Percentiles rank a stretch among this genome's conserved stretches.
phyloP scores from a whole-genome alignment of 30 jellyfish, hydroid and myxozoan genomes.

The Hydractinia symbiolongicarpus region DNA sequence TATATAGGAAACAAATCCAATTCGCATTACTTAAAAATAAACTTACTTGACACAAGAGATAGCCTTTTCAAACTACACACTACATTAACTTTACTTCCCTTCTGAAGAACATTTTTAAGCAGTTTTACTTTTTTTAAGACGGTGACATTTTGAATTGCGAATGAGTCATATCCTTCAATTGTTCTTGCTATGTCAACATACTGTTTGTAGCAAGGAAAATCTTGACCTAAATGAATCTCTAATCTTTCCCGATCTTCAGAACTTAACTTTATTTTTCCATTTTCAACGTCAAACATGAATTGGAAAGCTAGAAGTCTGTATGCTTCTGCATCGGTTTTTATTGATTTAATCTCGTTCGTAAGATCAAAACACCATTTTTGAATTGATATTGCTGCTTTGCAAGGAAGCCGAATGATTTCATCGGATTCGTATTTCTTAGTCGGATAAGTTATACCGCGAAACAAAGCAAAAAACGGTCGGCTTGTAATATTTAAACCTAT shows the following conservation, averaged over 20 bases:
- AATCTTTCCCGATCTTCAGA: slow-evolving; percentile 35
- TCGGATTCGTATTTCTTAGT: slow-evolving; percentile 49
- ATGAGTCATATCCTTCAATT: slow-evolving; percentile 36
- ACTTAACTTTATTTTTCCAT: slow-evolving; percentile 44
- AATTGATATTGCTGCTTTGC: slow-evolving; percentile 42
- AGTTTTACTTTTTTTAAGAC: slow-evolving; percentile 38
- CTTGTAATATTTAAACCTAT: slow-evolving; percentile 41
- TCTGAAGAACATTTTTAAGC: slow-evolving; percentile 33
- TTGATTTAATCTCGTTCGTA: slow-evolving; percentile 48
- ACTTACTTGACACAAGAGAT: slow-evolving; percentile 52
- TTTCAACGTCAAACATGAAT: slow-evolving; percentile 38
- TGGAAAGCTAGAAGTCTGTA: slow-evolving; percentile 57
- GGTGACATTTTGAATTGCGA: slow-evolving; percentile 45
- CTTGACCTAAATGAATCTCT: slow-evolving; percentile 43
- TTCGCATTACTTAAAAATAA: not conserved
- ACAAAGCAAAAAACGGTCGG: slow-evolving; percentile 22
- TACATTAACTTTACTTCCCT: slow-evolving; percentile 49
- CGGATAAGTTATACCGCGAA: slow-evolving; percentile 70
- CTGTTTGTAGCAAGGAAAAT: slow-evolving; percentile 69
- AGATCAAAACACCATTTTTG: slow-evolving; percentile 82
- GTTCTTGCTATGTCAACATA: slow-evolving; percentile 72
- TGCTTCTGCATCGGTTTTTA: slow-evolving; percentile 62
- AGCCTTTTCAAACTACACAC: slow-evolving; percentile 41
- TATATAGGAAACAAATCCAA: too few species aligned
- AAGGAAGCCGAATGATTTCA: slow-evolving; percentile 57